phyloP scores from a whole-genome alignment of 2,888 invertebrate species.

The Matsumyia berberina region DNA sequence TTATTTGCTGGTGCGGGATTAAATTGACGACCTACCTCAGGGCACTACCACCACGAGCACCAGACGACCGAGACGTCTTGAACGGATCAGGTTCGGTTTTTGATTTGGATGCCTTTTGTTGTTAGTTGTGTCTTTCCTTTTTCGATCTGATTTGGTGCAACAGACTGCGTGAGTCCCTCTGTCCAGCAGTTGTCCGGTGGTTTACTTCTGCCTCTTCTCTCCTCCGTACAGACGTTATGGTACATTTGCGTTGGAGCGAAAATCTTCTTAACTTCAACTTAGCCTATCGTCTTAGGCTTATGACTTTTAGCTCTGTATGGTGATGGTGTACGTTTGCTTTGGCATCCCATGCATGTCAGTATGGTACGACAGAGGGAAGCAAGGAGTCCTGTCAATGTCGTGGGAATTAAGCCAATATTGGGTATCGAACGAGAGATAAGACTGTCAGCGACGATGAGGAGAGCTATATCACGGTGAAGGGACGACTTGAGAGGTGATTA shows the following conservation, averaged over 20 bases:
- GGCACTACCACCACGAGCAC: constrained; percentile 40
- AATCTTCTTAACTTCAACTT: constrained; percentile 75
- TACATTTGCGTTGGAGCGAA: constrained; percentile 64
- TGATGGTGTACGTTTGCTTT: constrained; percentile 30
- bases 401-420: constrained; percentile 76
- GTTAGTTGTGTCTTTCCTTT: too few relatives aligned
- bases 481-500: constrained; percentile 68
- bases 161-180: constrained; percentile 63
- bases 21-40: constrained; percentile 79
- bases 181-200: constrained; percentile 54
- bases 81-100: constrained; percentile 64
- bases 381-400: constrained; percentile 71
- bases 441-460: constrained; percentile 41
- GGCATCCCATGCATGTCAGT: constrained; percentile 31
- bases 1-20: constrained; percentile 77
- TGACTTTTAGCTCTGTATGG: constrained; percentile 50
- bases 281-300: constrained; percentile 73
- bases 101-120: neutral
- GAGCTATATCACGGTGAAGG: constrained; percentile 8
- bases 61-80: neutral
- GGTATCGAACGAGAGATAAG: constrained; percentile 63
- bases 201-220: constrained; percentile 52
- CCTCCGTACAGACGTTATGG: constrained; percentile 28
- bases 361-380: constrained; percentile 43
- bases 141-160: constrained; percentile 63